Evolutionary conservation across 2,888 invertebrate species (phyloP).

Genomic region (Drosophila macrothrix): DNA sequence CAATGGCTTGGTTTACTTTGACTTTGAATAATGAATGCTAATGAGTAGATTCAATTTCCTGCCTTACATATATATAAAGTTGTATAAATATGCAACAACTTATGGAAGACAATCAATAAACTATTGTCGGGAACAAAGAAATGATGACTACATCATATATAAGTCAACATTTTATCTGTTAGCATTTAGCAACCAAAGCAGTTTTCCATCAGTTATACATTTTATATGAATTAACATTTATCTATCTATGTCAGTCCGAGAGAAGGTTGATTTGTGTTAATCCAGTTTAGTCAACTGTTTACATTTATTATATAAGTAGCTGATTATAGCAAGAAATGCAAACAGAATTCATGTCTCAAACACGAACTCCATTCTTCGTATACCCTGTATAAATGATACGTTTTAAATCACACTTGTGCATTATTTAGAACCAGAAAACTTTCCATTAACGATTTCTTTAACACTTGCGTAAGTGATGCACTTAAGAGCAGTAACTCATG

Average conservation of each 20-base stretch:
- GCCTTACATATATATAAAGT: neutral
- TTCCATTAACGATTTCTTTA: neutral
- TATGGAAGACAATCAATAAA: conserved; percentile 9
- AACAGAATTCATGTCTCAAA: neutral
- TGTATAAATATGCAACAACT: neutral
- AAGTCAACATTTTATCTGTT: conserved; percentile 1
- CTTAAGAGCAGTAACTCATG: neutral
- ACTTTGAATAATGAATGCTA: conserved; percentile 25
- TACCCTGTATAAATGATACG: neutral
- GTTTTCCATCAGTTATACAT: neutral
- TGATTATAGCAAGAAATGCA: neutral
- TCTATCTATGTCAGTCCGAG: neutral
- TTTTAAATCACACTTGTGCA: neutral
- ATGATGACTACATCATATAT: neutral
- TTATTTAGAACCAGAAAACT: neutral
- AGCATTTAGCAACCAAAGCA: conserved; percentile 1
- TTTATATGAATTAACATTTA: neutral
- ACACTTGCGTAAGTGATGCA: conserved; percentile 12
- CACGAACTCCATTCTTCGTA: neutral
- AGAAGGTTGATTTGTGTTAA: neutral
- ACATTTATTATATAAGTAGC: neutral
- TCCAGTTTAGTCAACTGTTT: neutral
- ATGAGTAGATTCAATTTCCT: conserved; percentile 36
- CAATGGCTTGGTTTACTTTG: conserved; percentile 31
- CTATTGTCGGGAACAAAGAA: neutral